phyloP scores from a whole-genome alignment of 2,113 vertebrate genomes.

The Chaetops frenatus region DNA sequence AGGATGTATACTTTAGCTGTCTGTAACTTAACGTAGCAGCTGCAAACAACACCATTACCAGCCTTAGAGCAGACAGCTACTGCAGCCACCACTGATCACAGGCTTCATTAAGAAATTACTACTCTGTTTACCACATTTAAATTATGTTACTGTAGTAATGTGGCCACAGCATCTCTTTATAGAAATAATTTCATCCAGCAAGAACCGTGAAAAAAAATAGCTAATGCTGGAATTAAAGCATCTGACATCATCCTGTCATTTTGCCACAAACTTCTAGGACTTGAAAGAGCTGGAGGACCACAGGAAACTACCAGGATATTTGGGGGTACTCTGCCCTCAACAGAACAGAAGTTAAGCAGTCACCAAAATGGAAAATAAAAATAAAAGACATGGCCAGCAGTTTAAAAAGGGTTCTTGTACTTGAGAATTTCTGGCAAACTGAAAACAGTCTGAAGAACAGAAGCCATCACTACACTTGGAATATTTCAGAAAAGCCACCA shows the following conservation, averaged over 20 bases:
- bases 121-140: background rate
- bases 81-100: background rate
- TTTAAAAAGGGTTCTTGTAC: background rate
- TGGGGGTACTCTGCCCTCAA: background rate
- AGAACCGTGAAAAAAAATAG: background rate
- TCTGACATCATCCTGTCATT: background rate
- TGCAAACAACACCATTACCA: background rate
- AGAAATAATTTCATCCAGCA: background rate
- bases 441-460: background rate
- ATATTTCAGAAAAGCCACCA: background rate
- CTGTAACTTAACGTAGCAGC: background rate
- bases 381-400: background rate
- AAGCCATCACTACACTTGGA: background rate
- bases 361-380: background rate
- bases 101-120: background rate
- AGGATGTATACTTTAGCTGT: background rate
- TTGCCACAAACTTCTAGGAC: background rate
- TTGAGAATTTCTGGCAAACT: background rate
- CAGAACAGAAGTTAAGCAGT: background rate
- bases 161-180: background rate
- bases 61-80: background rate
- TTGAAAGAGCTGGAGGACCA: background rate
- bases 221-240: background rate
- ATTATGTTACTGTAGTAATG: background rate
- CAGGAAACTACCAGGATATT: background rate